Evolutionary conservation across 2,888 invertebrate genomes (phyloP).

Genomic region (Eupithecia centaureata): DNA sequence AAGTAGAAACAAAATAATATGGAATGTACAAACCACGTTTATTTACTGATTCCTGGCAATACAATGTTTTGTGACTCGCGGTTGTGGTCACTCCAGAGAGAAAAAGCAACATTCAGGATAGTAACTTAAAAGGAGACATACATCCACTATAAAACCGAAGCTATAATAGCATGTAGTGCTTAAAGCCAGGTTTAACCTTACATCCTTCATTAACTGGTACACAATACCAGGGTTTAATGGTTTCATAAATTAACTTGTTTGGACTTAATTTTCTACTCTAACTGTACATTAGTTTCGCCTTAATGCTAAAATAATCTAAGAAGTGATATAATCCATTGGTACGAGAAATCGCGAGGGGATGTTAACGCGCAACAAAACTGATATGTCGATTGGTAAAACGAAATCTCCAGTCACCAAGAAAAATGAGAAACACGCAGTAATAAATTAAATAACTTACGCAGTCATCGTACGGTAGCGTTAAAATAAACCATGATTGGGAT

Average conservation of each 20-base stretch:
- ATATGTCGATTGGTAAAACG: slow-evolving; percentile 72
- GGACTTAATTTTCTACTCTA: slow-evolving; percentile 84
- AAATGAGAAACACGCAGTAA: slow-evolving; percentile 64
- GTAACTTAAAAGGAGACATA: slow-evolving; percentile 65
- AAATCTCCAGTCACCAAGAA: slow-evolving; percentile 69
- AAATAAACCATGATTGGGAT: slow-evolving; percentile 66
- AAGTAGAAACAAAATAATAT: slow-evolving; percentile 88
- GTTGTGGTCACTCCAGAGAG: slow-evolving; percentile 61
- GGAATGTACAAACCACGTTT: slow-evolving; percentile 92
- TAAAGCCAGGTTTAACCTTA: slow-evolving; percentile 75
- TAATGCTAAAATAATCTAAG: slow-evolving; percentile 84
- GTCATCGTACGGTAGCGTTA: slow-evolving; percentile 77
- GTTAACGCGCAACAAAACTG: slow-evolving; percentile 75
- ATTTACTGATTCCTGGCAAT: slow-evolving; percentile 87
- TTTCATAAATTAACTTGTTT: slow-evolving; percentile 81
- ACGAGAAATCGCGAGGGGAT: slow-evolving; percentile 65
- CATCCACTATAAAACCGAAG: slow-evolving; percentile 77
- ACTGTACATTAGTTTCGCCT: slow-evolving; percentile 86
- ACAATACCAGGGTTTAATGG: slow-evolving; percentile 77
- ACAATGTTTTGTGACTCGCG: slow-evolving; percentile 80
- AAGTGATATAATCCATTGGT: slow-evolving; percentile 80
- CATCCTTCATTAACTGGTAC: slow-evolving; percentile 72
- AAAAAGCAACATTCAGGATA: slow-evolving; percentile 56
- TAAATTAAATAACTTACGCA: slow-evolving; percentile 69
- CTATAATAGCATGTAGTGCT: slow-evolving; percentile 67